These are phyloP conservation scores for Chalcis sispes DNA, from an alignment of 2,888 invertebrate genomes.

Conservation along the genomic window DNA sequence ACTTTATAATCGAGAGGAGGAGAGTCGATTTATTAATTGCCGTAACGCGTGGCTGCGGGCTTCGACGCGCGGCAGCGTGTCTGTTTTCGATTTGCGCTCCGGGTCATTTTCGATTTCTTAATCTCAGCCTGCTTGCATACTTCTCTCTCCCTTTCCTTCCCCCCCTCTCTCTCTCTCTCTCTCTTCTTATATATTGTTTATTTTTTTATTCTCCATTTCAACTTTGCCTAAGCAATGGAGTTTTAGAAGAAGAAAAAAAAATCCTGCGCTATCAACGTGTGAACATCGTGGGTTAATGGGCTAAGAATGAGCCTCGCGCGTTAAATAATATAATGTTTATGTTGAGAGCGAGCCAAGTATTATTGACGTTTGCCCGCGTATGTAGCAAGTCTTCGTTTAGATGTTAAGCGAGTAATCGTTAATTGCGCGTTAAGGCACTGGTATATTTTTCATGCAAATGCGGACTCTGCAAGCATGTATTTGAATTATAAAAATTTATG, in stretches of 20 bases:
- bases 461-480: background rate
- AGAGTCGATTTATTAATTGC: slow-evolving; percentile 56
- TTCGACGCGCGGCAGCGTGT: background rate
- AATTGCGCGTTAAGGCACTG: slow-evolving; percentile 1
- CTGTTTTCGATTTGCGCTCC: slow-evolving; percentile 44
- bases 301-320: slow-evolving; percentile 12
- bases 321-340: slow-evolving; percentile 31
- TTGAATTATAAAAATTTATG: background rate
- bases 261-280: slow-evolving; percentile 53
- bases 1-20: background rate
- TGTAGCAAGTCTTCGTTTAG: background rate
- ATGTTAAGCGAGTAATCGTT: slow-evolving; percentile 10
- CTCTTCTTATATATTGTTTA: background rate
- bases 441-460: background rate
- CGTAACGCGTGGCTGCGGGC: slow-evolving; percentile 31
- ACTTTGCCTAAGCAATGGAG: too few species aligned
- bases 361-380: slow-evolving; percentile 15
- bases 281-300: slow-evolving; percentile 42
- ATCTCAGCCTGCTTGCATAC: slow-evolving; percentile 22
- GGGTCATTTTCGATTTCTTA: slow-evolving; percentile 56
- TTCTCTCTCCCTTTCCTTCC: background rate
- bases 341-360: background rate
- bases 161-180: slow-evolving; percentile 11
- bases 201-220: background rate
- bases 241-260: slow-evolving; percentile 26